phyloP scores from a whole-genome alignment of 1,140 invertebrate genomes.

The Agrypnia vestita region DNA sequence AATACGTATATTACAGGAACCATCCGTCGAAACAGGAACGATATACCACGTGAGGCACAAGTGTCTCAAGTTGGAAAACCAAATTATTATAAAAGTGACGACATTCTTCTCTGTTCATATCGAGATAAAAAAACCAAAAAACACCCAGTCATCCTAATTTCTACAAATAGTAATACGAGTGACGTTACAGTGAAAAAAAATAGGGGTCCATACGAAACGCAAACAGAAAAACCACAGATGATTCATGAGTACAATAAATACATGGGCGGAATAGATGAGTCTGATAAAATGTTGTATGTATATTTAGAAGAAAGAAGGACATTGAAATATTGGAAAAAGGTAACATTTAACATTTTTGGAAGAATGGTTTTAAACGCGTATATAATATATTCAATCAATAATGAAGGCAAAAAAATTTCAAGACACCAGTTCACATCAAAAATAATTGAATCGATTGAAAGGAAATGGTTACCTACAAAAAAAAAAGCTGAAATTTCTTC shows the following conservation, averaged over 20 bases:
- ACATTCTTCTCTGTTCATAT: slow-evolving; percentile 46
- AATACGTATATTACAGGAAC: too few relatives aligned
- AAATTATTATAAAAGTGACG: too few relatives aligned
- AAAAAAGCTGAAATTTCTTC: too few relatives aligned
- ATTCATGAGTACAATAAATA: slow-evolving; percentile 47
- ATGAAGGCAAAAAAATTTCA: background rate
- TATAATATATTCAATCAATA: slow-evolving; percentile 56
- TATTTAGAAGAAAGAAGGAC: slow-evolving; percentile 63
- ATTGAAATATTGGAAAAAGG: slow-evolving; percentile 62
- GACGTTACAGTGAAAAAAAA: slow-evolving; percentile 28
- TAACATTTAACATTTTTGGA: too few relatives aligned
- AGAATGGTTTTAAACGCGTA: slow-evolving; percentile 61
- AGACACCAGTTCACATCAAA: too few relatives aligned
- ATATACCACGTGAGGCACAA: too few relatives aligned
- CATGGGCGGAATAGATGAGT: slow-evolving; percentile 50
- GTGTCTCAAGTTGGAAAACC: too few relatives aligned
- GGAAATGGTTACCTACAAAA: too few relatives aligned
- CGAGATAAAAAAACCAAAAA: slow-evolving; percentile 44
- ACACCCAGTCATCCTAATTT: slow-evolving; percentile 46
- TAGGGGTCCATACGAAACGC: slow-evolving; percentile 25
- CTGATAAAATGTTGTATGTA: slow-evolving; percentile 56
- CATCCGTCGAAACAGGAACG: too few relatives aligned
- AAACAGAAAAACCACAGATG: slow-evolving; percentile 31
- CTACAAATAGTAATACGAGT: slow-evolving; percentile 42
- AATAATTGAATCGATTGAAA: too few relatives aligned